phyloP scores from a whole-genome alignment of 2,797 vertebrate genomes.

The Tiaroga cobitis region DNA sequence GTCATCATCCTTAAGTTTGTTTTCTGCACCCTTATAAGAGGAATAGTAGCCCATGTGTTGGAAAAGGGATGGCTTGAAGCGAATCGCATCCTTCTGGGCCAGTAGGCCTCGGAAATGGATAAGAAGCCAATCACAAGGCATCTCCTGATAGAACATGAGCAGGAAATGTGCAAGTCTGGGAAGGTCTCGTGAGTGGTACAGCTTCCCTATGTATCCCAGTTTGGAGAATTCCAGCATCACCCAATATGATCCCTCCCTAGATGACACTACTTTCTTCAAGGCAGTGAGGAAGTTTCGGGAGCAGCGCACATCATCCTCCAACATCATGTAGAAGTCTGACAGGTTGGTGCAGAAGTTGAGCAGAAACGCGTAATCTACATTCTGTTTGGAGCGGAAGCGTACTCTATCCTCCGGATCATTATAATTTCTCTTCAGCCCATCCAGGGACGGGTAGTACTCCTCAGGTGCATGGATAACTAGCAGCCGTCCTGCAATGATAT shows the following conservation, averaged over 20 bases:
- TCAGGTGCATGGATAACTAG: slow-evolving; percentile 93
- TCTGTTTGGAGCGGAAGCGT: slow-evolving; percentile 97
- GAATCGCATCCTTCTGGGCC: slow-evolving; percentile 96
- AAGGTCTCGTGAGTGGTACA: slow-evolving; percentile 95
- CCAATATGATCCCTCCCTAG: slow-evolving; percentile 94
- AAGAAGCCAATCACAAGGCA: slow-evolving; percentile 98
- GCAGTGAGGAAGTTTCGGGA: slow-evolving; percentile 94
- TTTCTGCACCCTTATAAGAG: slow-evolving; percentile 95
- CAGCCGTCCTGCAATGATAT: slow-evolving; percentile 93
- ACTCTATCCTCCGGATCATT: slow-evolving; percentile 96
- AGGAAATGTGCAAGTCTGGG: slow-evolving; percentile 94
- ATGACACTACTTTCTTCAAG: slow-evolving; percentile 96
- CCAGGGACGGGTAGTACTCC: slow-evolving; percentile 90
- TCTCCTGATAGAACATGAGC: slow-evolving; percentile 99
- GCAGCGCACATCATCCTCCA: slow-evolving; percentile 96
- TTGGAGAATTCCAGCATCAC: slow-evolving; percentile 99
- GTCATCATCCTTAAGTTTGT: slow-evolving; percentile 97
- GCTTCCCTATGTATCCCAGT: slow-evolving; percentile 96
- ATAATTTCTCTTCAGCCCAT: slow-evolving; percentile 98
- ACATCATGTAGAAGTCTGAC: slow-evolving; percentile 97
- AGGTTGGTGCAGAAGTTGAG: slow-evolving; percentile 98
- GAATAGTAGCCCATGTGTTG: slow-evolving; percentile 99
- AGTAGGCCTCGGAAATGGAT: slow-evolving; percentile 93
- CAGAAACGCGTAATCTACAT: slow-evolving; percentile 96
- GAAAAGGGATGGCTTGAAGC: slow-evolving; percentile 97